Evolutionary conservation across 2,113 vertebrate genomes (phyloP), one percentile per base, ranked within the genome.

Genomic region (Notarius quadriscutis): DNA sequence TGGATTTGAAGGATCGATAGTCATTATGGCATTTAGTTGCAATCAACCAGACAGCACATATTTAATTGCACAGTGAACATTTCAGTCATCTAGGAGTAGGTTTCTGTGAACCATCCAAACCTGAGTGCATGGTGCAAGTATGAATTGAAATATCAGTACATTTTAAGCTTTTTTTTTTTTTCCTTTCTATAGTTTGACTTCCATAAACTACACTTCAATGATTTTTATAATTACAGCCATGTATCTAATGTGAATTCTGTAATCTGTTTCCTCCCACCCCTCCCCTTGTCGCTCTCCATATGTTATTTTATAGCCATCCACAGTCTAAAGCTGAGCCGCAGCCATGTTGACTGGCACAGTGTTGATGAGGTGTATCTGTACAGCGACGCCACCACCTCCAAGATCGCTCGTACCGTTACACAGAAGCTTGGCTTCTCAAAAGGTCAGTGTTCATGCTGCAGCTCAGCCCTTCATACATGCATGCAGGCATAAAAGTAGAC

Each of bases 371-470:
- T 99, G 0, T 99, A 99, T 93, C 96, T 99, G 83, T 99, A 99
- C 94, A 99, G 98, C n/a, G 98, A 99, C 71, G 97, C 98, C 87
- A 99, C 98, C 41, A 99, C 98, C 14, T 99, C 97, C 87, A 99
- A 99, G 94, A 99, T 99, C 86, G 98, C 98, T 83, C 96, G 98
- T 91, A 98, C 97, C 8, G 98, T 99, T 67, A 98, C 97, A 0
- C 97, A 98, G 88, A 99, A 99, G 91, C 92, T 99, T 91, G 98
- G 98, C 2, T 99, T 99, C 93, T 99, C 98, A 89, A 99, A 99
- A 97, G 98, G 98, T 99, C 92, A 95, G 92, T 84, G 27, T 60
- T 57, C 57, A 79, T 50, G 20, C 41, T 17, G 57, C 2, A 63
- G 51, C 27, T 41, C 41, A 58, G n/a, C 41, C 51, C 17, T 81